Percentiles rank a stretch among this genome's conserved stretches.
Conservation (phyloP, 2,797 vertebrate genomes). For the Manis pentadactyla region DNA sequence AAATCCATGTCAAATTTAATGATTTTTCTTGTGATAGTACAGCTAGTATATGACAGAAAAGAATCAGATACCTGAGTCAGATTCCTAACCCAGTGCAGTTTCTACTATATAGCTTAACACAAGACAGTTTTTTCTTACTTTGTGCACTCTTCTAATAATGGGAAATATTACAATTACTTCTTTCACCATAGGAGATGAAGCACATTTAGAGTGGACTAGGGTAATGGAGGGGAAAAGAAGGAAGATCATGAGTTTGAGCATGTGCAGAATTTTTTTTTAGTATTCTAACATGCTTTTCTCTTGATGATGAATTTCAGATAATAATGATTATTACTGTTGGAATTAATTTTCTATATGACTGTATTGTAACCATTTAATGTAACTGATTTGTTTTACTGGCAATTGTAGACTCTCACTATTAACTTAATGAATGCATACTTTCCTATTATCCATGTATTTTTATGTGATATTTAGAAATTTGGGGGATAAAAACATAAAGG, state of each 20-base stretch:
- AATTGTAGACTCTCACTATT: conserved; percentile 73
- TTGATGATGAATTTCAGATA: conserved; percentile 64
- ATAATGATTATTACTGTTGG: conserved; percentile 63
- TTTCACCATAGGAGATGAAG: neutral
- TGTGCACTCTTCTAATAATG: neutral
- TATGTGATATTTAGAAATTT: conserved; percentile 67
- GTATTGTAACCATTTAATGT: conserved; percentile 67
- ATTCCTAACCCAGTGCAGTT: neutral
- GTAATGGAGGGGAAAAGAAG: conserved; percentile 33
- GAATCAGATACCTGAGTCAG: neutral
- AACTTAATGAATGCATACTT: conserved; percentile 62
- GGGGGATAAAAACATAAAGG: conserved; percentile 55
- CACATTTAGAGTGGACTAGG: neutral
- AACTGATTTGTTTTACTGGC: conserved; percentile 68
- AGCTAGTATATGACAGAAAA: neutral
- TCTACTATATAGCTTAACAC: neutral
- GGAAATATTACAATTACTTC: neutral
- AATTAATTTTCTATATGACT: conserved; percentile 77
- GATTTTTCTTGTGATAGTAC: neutral
- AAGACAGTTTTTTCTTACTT: neutral
- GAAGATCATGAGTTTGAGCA: neutral
- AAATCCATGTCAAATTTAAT: neutral
- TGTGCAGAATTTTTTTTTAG: neutral
- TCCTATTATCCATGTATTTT: conserved; percentile 67
- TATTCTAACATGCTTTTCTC: conserved; percentile 38